Conservation (phyloP, 1,140 invertebrate species). For the Wiebesia pumilae region DNA sequence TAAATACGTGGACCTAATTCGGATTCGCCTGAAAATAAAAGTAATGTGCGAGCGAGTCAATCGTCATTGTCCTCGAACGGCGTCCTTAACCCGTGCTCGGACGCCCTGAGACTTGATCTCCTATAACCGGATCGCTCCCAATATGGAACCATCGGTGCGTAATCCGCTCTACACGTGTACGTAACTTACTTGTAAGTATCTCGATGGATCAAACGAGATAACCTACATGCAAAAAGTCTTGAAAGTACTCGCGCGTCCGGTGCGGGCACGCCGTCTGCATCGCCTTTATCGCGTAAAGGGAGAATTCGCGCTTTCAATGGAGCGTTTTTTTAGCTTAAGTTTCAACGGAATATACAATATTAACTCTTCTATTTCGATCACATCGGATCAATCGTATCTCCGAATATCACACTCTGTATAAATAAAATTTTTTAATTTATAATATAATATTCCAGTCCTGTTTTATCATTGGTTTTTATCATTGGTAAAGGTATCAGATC, state of each 20-base stretch:
- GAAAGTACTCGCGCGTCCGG: neutral
- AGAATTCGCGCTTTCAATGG: too few relatives aligned
- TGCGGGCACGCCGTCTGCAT: too few relatives aligned
- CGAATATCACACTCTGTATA: too few relatives aligned
- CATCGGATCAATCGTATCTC: neutral
- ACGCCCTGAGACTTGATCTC: neutral
- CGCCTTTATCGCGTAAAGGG: too few relatives aligned
- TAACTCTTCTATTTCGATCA: neutral
- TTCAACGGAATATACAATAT: too few relatives aligned
- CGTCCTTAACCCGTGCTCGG: slow-evolving; percentile 41
- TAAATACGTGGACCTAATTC: neutral
- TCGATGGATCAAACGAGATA: neutral
- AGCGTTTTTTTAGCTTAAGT: too few relatives aligned
- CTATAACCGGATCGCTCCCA: slow-evolving; percentile 44
- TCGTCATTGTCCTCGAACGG: slow-evolving; percentile 13
- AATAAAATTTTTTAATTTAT: too few relatives aligned
- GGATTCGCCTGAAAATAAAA: slow-evolving; percentile 14
- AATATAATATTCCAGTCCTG: too few relatives aligned
- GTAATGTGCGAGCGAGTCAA: neutral
- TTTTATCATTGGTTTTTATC: too few relatives aligned
- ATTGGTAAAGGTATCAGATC: too few relatives aligned
- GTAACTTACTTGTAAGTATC: neutral
- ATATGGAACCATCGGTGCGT: slow-evolving; percentile 23
- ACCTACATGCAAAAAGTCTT: neutral
- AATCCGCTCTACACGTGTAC: neutral